Base-by-base conservation (phyloP, 2,797 vertebrate species). In the Chromis chromis region DNA sequence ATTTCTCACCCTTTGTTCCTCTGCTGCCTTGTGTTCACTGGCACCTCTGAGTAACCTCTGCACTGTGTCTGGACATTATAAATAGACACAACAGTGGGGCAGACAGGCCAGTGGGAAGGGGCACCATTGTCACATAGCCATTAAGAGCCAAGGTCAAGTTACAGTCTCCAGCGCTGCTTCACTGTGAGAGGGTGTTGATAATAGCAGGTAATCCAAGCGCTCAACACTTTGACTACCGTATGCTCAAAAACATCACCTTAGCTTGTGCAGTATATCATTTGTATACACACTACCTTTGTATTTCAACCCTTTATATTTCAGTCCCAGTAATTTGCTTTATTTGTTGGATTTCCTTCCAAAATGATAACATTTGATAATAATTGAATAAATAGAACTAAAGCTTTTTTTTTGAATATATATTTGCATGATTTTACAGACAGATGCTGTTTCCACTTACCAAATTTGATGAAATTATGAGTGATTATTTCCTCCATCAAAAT, bases 121-220 rank as follows among this genome's bases (percentile, higher is more conserved):
- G 78, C 79, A 80, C 85, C 28, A 85, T 72, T 91, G 86, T 91
- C 89, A 82, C 79, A 63, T 81, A 87, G 79, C 86, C 84, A 86
- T 91, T 84, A 84, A 88, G 70, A 85, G 81, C 70, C 72, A 90
- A 90, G 89, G 90, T 93, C 89, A 88, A 79, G 92, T 93, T 92
- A 88, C 91, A 89, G 88, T 64, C 83, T 67, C 75, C 62, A 71
- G 56, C 58, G 14, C 54, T 49, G 66, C 80, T 74, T 59, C 55
- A 68, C 54, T 60, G 31, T 67, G 76, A 78, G 40, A 75, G 84
- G 76, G 64, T 59, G 78, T 58, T 65, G 82, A 87, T 81, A 73
- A 83, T 52, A 67, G 48, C 66, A 55, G 63, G 46, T 87, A 83
- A 91, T 88, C 78, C 64, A 58, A 36, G 31, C 68, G 61, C 76